Conservation (phyloP, 2,113 vertebrate genomes). For the Dipodomys merriami region DNA sequence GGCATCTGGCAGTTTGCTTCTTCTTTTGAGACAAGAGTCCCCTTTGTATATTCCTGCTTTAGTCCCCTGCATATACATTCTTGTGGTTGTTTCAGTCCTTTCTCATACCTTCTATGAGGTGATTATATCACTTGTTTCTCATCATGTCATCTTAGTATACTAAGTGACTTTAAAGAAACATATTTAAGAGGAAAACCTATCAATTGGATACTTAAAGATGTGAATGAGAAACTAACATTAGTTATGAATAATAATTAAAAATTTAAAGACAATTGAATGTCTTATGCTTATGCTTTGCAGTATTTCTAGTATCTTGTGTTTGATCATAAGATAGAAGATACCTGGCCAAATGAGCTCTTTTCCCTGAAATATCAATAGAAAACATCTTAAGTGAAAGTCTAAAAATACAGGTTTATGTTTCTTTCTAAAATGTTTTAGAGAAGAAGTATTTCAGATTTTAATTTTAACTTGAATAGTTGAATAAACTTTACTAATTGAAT, state of each 20-base stretch:
- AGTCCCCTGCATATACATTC: neutral
- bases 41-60: neutral
- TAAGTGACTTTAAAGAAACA: conserved; percentile 25
- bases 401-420: neutral
- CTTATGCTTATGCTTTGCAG: no score
- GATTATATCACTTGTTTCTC: neutral
- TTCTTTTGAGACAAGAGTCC: neutral
- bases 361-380: neutral
- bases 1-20: no score
- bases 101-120: neutral
- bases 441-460: neutral
- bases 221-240: neutral
- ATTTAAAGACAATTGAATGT: no score
- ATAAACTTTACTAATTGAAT: neutral
- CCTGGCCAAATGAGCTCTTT: conserved; percentile 4
- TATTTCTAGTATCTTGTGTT: neutral
- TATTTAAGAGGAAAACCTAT: neutral
- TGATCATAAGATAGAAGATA: neutral
- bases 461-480: neutral
- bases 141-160: neutral
- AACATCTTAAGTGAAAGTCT: conserved; percentile 1
- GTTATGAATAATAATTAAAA: conserved; percentile 18
- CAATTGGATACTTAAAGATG: neutral
- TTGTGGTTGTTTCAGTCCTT: neutral
- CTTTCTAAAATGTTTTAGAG: neutral